Percentiles rank a stretch among this genome's conserved stretches.
phyloP scores from a whole-genome alignment of 2,888 invertebrate species.

The Elgonia sp. region DNA sequence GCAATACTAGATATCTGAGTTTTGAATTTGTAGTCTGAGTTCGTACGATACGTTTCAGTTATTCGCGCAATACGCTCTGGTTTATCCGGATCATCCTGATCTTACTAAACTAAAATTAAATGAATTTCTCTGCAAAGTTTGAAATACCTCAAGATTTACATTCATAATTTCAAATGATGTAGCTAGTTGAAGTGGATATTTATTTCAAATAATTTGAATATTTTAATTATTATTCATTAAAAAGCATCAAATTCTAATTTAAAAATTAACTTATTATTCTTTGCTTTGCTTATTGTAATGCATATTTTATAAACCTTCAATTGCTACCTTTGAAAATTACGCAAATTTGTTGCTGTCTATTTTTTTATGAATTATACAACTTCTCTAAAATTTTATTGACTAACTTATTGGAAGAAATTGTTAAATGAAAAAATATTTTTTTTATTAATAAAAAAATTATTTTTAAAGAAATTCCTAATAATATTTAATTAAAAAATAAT shows the following conservation, averaged over 20 bases:
- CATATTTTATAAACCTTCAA: not conserved
- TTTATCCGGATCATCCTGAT: constrained; percentile 58
- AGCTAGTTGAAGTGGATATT: constrained; percentile 35
- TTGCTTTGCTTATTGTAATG: not conserved
- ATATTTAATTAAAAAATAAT: no score
- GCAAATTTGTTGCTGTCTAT: no score
- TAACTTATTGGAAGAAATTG: no score
- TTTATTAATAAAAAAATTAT: no score
- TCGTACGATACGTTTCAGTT: constrained; percentile 47
- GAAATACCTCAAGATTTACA: constrained; percentile 35
- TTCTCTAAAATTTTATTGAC: no score
- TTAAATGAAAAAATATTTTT: no score
- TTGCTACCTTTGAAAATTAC: not conserved
- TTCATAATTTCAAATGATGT: constrained; percentile 27
- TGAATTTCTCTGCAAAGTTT: constrained; percentile 32
- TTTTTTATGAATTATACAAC: no score
- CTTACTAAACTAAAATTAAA: constrained; percentile 53
- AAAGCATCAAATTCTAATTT: not conserved
- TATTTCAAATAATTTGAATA: constrained; percentile 40
- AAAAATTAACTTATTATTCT: constrained; percentile 1
- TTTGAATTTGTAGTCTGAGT: constrained; percentile 37
- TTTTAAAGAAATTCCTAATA: no score
- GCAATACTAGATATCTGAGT: constrained; percentile 17
- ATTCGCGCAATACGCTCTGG: constrained; percentile 31
- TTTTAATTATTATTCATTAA: constrained; percentile 44